Evolutionary conservation across 2,113 vertebrate genomes (phyloP), one percentile per base, ranked within the genome.

Genomic region (Scomber colias): DNA sequence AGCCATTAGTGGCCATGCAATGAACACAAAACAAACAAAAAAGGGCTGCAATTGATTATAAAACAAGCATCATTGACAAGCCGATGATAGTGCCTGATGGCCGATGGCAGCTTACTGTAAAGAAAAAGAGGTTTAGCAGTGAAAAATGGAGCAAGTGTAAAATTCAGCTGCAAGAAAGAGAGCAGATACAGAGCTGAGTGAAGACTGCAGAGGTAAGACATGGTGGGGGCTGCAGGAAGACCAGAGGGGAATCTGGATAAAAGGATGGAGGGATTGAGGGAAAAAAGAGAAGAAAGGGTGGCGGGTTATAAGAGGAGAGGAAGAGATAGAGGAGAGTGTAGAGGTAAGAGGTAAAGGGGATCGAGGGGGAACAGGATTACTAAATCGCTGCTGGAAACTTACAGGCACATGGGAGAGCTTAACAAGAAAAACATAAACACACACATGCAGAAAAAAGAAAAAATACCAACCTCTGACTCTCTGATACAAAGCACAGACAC

Each of bases 361-460:
- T 69, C 2, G 49, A 79, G 66, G 82, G 57, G 63, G 45, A 76
- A 77, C 35, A 40, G 74, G 91, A 88, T 92, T 89, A 91, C 84
- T 30, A 76, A 86, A 83, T 63, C 78, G 53, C 70, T 84, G 73
- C 82, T 65, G 81, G 49, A 75, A 72, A 78, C 10, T 81, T 82
- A 85, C 72, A 85, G 69, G 24, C 45, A 46, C 82, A 80, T 24
- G 16, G 59, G 31, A 66, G 59, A 75, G 82, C 71, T 87, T 77
- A 85, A 56, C 85, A 65, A 70, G 27, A 72, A 24, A 55, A 82
- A 79, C 83, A 85, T 19, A 54, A 79, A 64, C 55, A 62, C 54
- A 72, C 40, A 71, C 27, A 57, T 11, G n/a, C 35, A 30, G 49
- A 63, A 9, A 40, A 40, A 40, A 40, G 9, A 17, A 64, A 54